Evolutionary conservation across 92 coral and sea anemone species (phyloP).

Genomic region (Bergia sp.): DNA sequence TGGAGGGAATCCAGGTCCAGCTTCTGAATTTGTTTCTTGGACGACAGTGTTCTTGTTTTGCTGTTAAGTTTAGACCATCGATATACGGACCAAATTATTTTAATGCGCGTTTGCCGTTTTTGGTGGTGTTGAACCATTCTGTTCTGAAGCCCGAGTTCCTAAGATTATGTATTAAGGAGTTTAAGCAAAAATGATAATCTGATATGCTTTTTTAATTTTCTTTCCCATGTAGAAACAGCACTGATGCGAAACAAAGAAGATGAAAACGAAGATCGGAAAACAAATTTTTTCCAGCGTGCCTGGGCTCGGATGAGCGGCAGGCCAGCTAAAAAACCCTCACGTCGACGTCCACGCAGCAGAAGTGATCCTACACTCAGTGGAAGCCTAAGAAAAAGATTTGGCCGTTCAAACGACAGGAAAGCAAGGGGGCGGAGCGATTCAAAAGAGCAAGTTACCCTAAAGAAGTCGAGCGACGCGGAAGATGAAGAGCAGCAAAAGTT

Average conservation of each 20-base stretch:
- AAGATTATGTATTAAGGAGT: too few species aligned
- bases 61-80: too few species aligned
- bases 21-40: too few species aligned
- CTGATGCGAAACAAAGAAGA: constrained; percentile 40
- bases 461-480: neutral
- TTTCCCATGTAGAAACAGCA: constrained; percentile 20
- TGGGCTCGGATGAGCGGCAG: constrained; percentile 41
- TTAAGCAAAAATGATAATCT: too few species aligned
- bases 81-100: too few species aligned
- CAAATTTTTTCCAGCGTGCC: constrained; percentile 38
- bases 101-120: too few species aligned
- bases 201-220: neutral
- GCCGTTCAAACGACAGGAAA: constrained; percentile 19
- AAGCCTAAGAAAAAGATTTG: neutral
- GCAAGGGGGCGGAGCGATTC: neutral
- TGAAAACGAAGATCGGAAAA: constrained; percentile 5
- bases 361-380: constrained; percentile 38
- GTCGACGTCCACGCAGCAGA: constrained; percentile 18
- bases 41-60: too few species aligned
- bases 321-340: neutral
- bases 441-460: neutral
- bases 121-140: too few species aligned
- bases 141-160: too few species aligned
- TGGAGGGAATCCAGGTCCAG: too few species aligned
- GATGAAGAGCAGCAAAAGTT: neutral